Evolutionary conservation across 2,888 invertebrate genomes (phyloP).

Genomic region (Drosophila sordidula): DNA sequence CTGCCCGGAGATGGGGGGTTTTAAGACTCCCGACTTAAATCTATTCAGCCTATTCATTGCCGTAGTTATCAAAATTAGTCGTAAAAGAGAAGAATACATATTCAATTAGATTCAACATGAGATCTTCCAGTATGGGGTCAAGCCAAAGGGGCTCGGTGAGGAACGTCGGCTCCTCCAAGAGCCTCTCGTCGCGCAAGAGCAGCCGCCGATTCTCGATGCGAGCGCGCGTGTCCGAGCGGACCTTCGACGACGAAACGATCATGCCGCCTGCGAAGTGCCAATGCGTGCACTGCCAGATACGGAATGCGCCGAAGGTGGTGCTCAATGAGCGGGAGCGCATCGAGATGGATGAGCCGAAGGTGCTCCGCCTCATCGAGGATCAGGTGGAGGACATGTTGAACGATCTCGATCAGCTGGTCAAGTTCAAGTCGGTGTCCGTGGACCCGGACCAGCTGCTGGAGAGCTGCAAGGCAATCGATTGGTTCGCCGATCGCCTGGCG

Average conservation of each 20-base stretch:
- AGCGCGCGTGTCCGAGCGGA: background rate
- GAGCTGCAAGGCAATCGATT: conserved; percentile 32
- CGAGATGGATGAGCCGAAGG: background rate
- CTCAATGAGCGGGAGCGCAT: background rate
- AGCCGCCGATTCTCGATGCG: fast-evolving
- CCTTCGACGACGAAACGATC: background rate
- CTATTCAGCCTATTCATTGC: too few species aligned
- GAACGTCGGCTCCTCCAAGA: background rate
- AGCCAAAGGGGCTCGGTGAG: too few species aligned
- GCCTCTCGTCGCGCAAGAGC: background rate
- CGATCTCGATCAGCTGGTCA: conserved; percentile 29
- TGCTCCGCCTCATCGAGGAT: conserved; percentile 3
- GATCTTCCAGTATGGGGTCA: background rate
- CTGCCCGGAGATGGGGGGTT: conserved; percentile 7
- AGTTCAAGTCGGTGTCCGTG: conserved; percentile 37
- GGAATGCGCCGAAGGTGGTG: background rate
- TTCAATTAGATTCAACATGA: too few species aligned
- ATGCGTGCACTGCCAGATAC: conserved; percentile 17
- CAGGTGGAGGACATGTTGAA: conserved; percentile 4
- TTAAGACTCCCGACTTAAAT: too few species aligned
- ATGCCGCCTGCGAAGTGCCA: background rate
- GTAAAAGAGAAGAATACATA: too few species aligned
- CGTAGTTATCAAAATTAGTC: conserved; percentile 17
- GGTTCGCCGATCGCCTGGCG: conserved; percentile 28
- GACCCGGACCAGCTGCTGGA: conserved; percentile 14